Evolutionary conservation across 1,140 invertebrate species (phyloP).

Genomic region (Maniola jurtina): DNA sequence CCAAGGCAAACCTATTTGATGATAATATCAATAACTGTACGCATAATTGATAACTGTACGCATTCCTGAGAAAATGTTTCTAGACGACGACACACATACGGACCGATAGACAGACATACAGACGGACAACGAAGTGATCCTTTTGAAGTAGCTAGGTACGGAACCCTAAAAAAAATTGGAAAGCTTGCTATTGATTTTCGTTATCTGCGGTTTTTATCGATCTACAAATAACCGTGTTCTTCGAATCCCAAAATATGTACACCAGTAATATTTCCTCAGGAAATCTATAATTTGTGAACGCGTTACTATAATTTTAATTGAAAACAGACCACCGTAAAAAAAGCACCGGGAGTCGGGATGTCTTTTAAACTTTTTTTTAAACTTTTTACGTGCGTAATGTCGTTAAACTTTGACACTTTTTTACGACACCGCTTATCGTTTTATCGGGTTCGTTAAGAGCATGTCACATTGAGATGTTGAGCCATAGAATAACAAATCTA

Average conservation of each 20-base stretch:
- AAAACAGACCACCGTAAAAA: conserved; percentile 50
- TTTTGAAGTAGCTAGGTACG: too few relatives aligned
- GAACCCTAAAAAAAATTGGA: too few relatives aligned
- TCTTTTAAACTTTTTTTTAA: conserved; percentile 49
- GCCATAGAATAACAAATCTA: too few relatives aligned
- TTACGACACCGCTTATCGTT: conserved; percentile 43
- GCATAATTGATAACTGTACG: too few relatives aligned
- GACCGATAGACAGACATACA: too few relatives aligned
- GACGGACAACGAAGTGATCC: too few relatives aligned
- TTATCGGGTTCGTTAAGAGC: conserved; percentile 50
- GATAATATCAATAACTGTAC: too few relatives aligned
- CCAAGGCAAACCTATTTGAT: too few relatives aligned
- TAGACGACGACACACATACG: too few relatives aligned
- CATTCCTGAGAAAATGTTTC: too few relatives aligned
- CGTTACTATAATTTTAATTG: conserved; percentile 56
- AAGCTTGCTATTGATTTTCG: conserved; percentile 1
- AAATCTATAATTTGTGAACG: conserved; percentile 57
- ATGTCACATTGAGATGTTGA: neutral
- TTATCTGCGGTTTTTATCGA: conserved; percentile 36
- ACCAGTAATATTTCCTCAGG: conserved; percentile 54
- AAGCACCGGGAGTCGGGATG: conserved; percentile 22
- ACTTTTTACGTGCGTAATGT: conserved; percentile 37
- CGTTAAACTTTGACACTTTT: conserved; percentile 67
- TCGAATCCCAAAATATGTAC: conserved; percentile 1
- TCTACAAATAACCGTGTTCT: conserved; percentile 35